phyloP scores from a whole-genome alignment of 2,888 invertebrate species.

The Eledone cirrhosa region DNA sequence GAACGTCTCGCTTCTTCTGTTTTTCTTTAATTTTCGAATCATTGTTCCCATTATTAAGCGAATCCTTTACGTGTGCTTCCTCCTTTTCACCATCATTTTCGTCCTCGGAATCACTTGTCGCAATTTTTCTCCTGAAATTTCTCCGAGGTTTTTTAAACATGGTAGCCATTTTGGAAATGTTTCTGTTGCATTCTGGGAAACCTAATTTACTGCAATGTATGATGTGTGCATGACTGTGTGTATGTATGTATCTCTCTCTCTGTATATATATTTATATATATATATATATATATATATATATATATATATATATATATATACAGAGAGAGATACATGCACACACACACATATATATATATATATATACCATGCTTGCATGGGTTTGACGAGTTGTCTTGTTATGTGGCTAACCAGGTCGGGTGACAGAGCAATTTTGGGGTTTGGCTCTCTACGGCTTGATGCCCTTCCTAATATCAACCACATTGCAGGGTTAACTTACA shows the following conservation, averaged over 20 bases:
- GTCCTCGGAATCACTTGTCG: constrained; percentile 62
- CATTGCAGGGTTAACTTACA: too few species aligned
- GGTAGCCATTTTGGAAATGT: constrained; percentile 71
- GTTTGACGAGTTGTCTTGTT: too few species aligned
- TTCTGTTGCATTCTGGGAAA: not conserved
- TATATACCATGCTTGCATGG: not conserved
- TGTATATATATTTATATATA: not conserved
- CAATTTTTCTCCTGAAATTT: constrained; percentile 73
- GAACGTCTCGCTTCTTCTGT: constrained; percentile 48
- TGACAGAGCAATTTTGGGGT: too few species aligned
- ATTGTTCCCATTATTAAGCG: constrained; percentile 28
- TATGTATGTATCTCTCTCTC: not conserved
- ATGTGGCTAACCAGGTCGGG: too few species aligned
- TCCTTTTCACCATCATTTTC: constrained; percentile 43
- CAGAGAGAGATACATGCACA: not conserved
- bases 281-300: not conserved
- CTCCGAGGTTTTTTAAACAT: constrained; percentile 88
- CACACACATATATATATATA: not conserved
- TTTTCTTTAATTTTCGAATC: constrained; percentile 43
- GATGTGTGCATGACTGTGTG: not conserved
- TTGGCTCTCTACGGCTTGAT: too few species aligned
- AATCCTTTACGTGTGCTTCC: constrained; percentile 34
- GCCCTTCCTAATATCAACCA: too few species aligned
- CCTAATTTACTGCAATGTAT: not conserved
- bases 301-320: not conserved